Conservation (phyloP, 2,113 vertebrate species). For the Plestiodon gilberti region DNA sequence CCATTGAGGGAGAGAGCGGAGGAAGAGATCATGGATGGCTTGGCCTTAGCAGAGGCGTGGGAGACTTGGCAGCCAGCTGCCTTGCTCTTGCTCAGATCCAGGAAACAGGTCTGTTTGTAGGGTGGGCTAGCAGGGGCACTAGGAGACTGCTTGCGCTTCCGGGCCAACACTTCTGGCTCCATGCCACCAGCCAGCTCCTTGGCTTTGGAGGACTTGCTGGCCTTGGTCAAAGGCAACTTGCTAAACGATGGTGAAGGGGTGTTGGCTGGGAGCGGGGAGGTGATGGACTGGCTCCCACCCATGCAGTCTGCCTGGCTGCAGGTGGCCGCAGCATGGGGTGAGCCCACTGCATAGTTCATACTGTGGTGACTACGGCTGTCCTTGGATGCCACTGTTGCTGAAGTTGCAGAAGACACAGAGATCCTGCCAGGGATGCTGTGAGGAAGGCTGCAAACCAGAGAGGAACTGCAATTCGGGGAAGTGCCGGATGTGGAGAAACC, state of each 20-base stretch:
- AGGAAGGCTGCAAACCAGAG: conserved; percentile 74
- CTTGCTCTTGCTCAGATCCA: conserved; percentile 73
- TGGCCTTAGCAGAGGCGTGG: conserved; percentile 67
- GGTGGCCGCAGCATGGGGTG: conserved; percentile 73
- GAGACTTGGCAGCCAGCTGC: conserved; percentile 67
- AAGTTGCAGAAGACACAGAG: conserved; percentile 61
- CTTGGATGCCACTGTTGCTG: conserved; percentile 49
- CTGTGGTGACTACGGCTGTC: conserved; percentile 56
- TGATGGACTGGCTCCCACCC: conserved; percentile 71
- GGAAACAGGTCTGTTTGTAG: conserved; percentile 86
- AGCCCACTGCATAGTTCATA: conserved; percentile 74
- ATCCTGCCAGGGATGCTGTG: conserved; percentile 63
- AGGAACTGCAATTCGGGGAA: conserved; percentile 35
- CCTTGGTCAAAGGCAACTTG: conserved; percentile 79
- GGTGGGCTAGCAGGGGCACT: conserved; percentile 74
- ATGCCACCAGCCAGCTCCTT: conserved; percentile 66
- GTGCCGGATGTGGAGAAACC: conserved; percentile 44
- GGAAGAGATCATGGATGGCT: conserved; percentile 73
- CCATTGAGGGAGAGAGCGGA: conserved; percentile 86
- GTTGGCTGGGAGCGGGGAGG: conserved; percentile 73
- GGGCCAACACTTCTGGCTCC: conserved; percentile 66
- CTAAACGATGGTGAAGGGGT: conserved; percentile 75
- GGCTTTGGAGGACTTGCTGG: conserved; percentile 82
- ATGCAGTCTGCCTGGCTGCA: conserved; percentile 75
- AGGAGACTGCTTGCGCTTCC: conserved; percentile 82